Evolutionary conservation across 2,797 vertebrate genomes (phyloP), one percentile per base, ranked within the genome.

Genomic region (Gobio occitaniae): DNA sequence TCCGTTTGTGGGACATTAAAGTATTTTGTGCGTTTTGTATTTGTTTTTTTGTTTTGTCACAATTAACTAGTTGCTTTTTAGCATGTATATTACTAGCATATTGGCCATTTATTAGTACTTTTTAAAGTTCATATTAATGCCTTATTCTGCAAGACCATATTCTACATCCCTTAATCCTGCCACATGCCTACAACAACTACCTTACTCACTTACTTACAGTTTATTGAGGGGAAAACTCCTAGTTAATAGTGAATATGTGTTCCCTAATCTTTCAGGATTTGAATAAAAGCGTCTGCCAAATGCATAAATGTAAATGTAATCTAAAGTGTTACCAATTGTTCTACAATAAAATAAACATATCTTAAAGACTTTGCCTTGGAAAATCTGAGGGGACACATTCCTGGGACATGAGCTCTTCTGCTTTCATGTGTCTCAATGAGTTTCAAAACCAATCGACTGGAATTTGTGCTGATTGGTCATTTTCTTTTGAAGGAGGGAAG

Each of bases 351-450:
- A 76, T 54, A 56, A 17, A 76, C 50, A 76, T 7, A 44, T n/a
- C 56, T 38, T 76, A 12, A 56, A 21, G 6, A 76, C 41, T 7
- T 38, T 59, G 74, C 6, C 2, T 38, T 56, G 52, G 48, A n/a
- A 25, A 59, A 38, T 16, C 36, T 59, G 36, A 16, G 8, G 36
- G 52, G 19, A 41, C 12, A 4, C 19, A 77, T 16, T 77, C 6
- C 3, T n/a, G 11, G 2, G 12, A 77, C 41, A 66, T 25, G 77
- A 50, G 76, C 47, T n/a, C 50, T 78, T 86, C 41, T 82, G 61
- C 78, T 70, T 87, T 84, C 63, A 84, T 36, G 52, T 13, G 50
- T 41, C 69, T 84, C 41, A 85, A 77, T 65, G 61, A 69, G 59
- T 32, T 61, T 76, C 29, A 56, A 74, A 84, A 80, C 54, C 86